Evolutionary conservation across 2,888 invertebrate species (phyloP).

Genomic region (Buathra laborator): DNA sequence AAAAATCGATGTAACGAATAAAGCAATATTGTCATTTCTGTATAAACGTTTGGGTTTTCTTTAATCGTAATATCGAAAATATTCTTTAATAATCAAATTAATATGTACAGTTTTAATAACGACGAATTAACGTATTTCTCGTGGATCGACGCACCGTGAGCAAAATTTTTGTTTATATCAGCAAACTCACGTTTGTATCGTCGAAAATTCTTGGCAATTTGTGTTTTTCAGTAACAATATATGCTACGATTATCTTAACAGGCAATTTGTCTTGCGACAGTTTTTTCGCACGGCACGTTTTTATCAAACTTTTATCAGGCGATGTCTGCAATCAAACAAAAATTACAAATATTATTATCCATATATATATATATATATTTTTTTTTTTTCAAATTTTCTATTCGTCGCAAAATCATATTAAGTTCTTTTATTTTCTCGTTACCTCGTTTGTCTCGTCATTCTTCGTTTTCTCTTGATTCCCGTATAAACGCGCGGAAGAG

Average conservation of each 20-base stretch:
- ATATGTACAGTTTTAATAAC: neutral
- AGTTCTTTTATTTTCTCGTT: neutral
- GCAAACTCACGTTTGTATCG: neutral
- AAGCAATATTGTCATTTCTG: conserved; percentile 71
- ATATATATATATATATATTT: neutral
- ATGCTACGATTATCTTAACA: neutral
- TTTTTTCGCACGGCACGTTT: neutral
- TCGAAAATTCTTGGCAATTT: neutral
- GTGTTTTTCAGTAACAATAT: neutral
- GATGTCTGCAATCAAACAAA: conserved; percentile 2
- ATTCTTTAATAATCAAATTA: neutral
- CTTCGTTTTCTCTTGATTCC: conserved; percentile 27
- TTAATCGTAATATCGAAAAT: neutral
- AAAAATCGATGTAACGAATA: conserved; percentile 63
- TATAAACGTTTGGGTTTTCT: conserved; percentile 28
- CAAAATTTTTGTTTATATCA: neutral
- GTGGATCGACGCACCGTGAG: neutral
- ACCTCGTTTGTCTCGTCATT: conserved; percentile 34
- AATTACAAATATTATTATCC: neutral
- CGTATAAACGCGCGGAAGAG: neutral
- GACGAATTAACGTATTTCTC: neutral
- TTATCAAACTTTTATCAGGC: conserved; percentile 17
- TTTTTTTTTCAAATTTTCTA: neutral
- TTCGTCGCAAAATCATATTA: neutral
- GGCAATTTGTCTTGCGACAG: neutral